Base-by-base conservation (phyloP, 2,888 invertebrate species). In the Lasioglossum calceatum region DNA sequence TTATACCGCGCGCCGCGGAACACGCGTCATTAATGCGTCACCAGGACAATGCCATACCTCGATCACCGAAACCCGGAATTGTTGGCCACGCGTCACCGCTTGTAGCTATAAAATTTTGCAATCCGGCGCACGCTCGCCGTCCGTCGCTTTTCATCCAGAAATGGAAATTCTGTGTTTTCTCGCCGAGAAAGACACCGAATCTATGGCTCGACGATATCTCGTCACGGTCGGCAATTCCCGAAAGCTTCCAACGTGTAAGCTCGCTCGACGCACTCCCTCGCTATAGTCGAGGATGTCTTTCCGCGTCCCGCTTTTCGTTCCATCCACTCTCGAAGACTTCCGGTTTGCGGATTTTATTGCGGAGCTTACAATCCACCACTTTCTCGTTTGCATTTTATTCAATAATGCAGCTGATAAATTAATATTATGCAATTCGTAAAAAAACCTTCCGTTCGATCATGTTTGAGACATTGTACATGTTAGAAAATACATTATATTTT, bases 221-320 rank as follows among this genome's bases (percentile, higher is more conserved):
- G 84, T 85, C 81, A 76, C 73, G 72, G 77, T 76, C 74, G 79
- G 82, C 80, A 82, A 87, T 89, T 86, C 81, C 79, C 85, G 81
- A 79, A 85, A 90, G 82, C 81, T 86, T 79, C 67, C 78, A 80
- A 36, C 83, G 71, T 42, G 83, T 78, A 81, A 84, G 79, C 72
- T 76, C 32, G 76, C 64, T 72, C 83, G 82, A 79, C 76, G 79
- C 79, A 82, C 81, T 86, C 76, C 82, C 58, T 85, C 77, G 50
- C 71, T 71, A 67, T 76, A 79, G 87, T 84, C 36, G 36, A 8
- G 32, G 36, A 19, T 1, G 23, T 39, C 36, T 70, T 70, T 19
- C 23, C 4, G 36, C 36, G 14, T 8, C 36, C 67, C 67, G 67
- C 23, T 32, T 64, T 16, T 32, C 64, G 64, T 64, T 64, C 64